phyloP scores from a whole-genome alignment of 2,888 invertebrate genomes.

The Dendrolimus pini region DNA sequence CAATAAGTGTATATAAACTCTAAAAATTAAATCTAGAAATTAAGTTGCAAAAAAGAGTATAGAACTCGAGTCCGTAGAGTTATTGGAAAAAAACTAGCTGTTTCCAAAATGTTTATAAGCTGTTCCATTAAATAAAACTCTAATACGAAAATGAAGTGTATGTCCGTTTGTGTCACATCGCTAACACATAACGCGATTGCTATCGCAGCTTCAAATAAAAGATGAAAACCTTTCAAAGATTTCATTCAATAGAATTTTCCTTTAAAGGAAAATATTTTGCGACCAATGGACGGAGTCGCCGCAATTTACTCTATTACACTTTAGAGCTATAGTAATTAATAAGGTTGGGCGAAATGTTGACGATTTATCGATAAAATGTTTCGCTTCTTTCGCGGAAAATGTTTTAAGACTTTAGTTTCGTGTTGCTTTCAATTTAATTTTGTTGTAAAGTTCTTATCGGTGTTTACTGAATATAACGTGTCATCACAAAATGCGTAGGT shows the following conservation, averaged over 20 bases:
- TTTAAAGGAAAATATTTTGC: constrained; percentile 6
- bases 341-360: constrained; percentile 15
- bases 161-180: neutral
- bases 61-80: too few species aligned
- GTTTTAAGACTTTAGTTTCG: too few species aligned
- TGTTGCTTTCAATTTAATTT: too few species aligned
- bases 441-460: too few species aligned
- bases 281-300: constrained; percentile 3
- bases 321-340: constrained; percentile 21
- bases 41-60: too few species aligned
- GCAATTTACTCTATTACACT: constrained; percentile 19
- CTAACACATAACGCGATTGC: neutral
- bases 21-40: too few species aligned
- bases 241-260: neutral
- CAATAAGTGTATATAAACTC: too few species aligned
- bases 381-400: neutral
- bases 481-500: too few species aligned
- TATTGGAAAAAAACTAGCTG: too few species aligned
- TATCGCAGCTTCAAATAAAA: neutral
- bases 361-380: constrained; percentile 5
- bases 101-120: too few species aligned
- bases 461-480: too few species aligned
- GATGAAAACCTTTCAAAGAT: neutral
- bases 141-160: neutral
- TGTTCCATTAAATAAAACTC: neutral